Percentiles rank a stretch among this genome's conserved stretches.
Evolutionary conservation across 2,888 invertebrate genomes (phyloP).

Genomic region (Timema podura): DNA sequence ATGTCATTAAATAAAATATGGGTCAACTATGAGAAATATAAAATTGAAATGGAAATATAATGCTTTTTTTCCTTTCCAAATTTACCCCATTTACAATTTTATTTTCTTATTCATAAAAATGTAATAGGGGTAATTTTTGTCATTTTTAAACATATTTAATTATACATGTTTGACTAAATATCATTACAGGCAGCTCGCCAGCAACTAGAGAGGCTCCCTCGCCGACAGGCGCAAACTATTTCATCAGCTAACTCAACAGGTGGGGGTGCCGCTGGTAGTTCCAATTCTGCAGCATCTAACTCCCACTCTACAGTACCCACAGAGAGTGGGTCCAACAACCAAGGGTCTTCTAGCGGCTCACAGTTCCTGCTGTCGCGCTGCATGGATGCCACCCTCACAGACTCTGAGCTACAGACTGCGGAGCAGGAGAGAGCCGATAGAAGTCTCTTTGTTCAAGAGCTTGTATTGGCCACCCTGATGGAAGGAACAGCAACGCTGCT

Average conservation of each 20-base stretch:
- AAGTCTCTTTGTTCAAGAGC: constrained; percentile 65
- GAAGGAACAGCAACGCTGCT: constrained; percentile 33
- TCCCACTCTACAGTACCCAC: constrained; percentile 33
- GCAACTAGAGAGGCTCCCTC: constrained; percentile 83
- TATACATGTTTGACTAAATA: constrained; percentile 17
- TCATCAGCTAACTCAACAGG: constrained; percentile 47
- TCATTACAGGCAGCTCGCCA: constrained; percentile 70
- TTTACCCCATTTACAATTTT: too few species aligned
- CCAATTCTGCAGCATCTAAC: constrained; percentile 39
- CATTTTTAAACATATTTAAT: too few species aligned
- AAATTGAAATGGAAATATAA: too few species aligned
- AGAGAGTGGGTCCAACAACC: constrained; percentile 38
- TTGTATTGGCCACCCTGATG: constrained; percentile 59
- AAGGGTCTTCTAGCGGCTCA: constrained; percentile 42
- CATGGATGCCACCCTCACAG: constrained; percentile 55
- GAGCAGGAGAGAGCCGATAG: constrained; percentile 59
- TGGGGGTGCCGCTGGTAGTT: constrained; percentile 29
- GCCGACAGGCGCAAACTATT: constrained; percentile 70
- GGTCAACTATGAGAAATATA: too few species aligned
- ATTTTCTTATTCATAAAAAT: too few species aligned
- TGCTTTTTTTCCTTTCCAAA: too few species aligned
- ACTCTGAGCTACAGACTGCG: constrained; percentile 52
- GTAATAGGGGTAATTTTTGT: too few species aligned
- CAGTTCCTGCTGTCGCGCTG: constrained; percentile 50
- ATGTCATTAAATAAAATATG: too few species aligned